phyloP scores from a whole-genome alignment of 2,797 vertebrate genomes.

The Psittacula derbiana region DNA sequence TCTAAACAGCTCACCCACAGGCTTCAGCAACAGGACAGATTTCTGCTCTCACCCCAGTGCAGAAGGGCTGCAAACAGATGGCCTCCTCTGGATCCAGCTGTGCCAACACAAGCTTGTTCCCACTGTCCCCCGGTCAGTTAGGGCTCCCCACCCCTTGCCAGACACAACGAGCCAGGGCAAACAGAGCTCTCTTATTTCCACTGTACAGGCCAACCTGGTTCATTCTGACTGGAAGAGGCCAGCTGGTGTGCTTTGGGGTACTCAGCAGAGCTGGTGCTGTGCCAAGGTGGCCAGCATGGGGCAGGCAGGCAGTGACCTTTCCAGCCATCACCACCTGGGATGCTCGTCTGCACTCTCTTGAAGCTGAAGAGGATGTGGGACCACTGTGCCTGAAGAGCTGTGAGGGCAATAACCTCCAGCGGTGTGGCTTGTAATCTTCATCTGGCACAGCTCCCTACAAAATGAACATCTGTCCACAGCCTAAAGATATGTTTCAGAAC shows the following conservation, averaged over 20 bases:
- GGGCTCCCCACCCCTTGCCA: neutral
- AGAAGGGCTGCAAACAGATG: neutral
- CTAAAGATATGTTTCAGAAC: constrained; percentile 35
- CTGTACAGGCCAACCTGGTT: neutral
- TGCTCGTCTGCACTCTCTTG: neutral
- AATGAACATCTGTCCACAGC: constrained; percentile 58
- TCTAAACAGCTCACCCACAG: neutral
- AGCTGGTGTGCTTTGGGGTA: neutral
- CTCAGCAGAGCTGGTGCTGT: neutral
- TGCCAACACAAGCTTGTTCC: neutral
- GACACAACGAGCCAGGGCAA: neutral
- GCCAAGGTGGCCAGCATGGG: neutral
- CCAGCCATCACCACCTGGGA: neutral
- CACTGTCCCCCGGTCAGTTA: neutral
- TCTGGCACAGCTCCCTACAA: constrained; percentile 31
- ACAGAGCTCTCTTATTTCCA: neutral
- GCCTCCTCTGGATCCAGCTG: neutral
- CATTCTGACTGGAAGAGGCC: neutral
- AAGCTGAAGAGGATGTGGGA: neutral
- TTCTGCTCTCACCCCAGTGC: neutral
- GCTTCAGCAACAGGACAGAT: neutral
- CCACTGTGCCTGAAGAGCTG: neutral
- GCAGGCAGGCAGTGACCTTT: neutral
- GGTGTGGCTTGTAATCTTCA: constrained; percentile 39
- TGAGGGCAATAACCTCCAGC: neutral